Evolutionary conservation across 2,797 vertebrate species (phyloP), one percentile per base, ranked within the genome.

Genomic region (Lepus townsendii): DNA sequence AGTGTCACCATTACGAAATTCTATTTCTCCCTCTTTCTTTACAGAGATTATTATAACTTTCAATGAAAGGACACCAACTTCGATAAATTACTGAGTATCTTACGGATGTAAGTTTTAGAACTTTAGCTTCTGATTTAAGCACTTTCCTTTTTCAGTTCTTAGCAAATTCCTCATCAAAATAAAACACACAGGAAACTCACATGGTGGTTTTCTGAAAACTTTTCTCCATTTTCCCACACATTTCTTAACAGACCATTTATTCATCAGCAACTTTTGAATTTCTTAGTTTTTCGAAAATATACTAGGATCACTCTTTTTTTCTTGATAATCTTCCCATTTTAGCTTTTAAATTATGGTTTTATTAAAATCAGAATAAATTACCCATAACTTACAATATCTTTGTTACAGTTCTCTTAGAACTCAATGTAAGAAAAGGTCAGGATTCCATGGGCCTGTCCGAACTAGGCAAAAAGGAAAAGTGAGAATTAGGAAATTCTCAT

Each of bases 311-410:
- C 71, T 85, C 91, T n/a, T 14, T 27, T 42, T 62, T 93, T 97
- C 85, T 86, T 91, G 10, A 66, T 75, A 84, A 96, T 38, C n/a
- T 93, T 92, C 83, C 72, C 68, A 75, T 72, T 71, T 92, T 47
- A 47, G 42, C 42, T 8, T 47, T 47, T 88, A 93, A 90, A 72
- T 89, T 83, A 96, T 7, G 71, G 95, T 89, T 92, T 96, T 92
- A 93, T 88, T 95, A 96, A 96, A 96, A 96, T 96, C 90, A 96
- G 95, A 68, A 80, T 82, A 96, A 96, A 95, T 93, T 90, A 96
- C 68, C 93, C 93, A 52, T 30, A 95, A 60, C 75, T 88, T 76
- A 50, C 78, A 20, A 57, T 16, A 82, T 62, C 57, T 94, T 90
- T 91, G 79, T n/a, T 90, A 85, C 6, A 83, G 66, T 92, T 90